Evolutionary conservation across 2,797 vertebrate genomes (phyloP).

Genomic region (Hydrocynus forskahlii): DNA sequence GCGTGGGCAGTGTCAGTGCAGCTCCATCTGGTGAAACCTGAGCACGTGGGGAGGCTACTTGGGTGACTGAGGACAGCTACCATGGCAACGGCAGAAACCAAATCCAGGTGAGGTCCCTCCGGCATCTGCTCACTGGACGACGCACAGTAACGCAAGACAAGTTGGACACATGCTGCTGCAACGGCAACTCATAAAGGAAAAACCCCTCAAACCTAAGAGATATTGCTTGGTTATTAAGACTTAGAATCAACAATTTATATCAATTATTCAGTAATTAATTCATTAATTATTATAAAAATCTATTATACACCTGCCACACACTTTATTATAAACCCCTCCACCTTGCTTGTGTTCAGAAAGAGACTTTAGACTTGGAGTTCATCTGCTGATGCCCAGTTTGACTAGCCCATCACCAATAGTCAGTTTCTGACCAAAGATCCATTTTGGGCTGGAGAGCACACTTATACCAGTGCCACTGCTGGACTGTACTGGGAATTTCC

Average conservation of each 20-base stretch:
- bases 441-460: no score
- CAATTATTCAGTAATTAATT: no score
- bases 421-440: neutral
- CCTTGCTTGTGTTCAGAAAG: neutral
- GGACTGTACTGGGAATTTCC: no score
- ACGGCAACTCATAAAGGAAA: neutral
- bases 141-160: conserved; percentile 46
- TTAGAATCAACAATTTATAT: no score
- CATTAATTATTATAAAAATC: no score
- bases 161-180: neutral
- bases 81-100: conserved; percentile 57
- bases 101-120: conserved; percentile 46
- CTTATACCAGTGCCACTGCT: no score
- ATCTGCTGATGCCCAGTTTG: neutral
- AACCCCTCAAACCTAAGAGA: neutral
- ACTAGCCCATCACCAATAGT: neutral
- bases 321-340: neutral
- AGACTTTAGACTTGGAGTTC: neutral
- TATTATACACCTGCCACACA: no score
- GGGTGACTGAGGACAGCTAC: conserved; percentile 43
- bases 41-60: conserved; percentile 43
- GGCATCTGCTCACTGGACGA: conserved; percentile 58
- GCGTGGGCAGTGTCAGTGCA: conserved; percentile 4
- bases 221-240: no score
- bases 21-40: conserved; percentile 56